phyloP scores from a whole-genome alignment of 35 echinoderm and acorn worm genomes.

The Eucidaris tribuloides region DNA sequence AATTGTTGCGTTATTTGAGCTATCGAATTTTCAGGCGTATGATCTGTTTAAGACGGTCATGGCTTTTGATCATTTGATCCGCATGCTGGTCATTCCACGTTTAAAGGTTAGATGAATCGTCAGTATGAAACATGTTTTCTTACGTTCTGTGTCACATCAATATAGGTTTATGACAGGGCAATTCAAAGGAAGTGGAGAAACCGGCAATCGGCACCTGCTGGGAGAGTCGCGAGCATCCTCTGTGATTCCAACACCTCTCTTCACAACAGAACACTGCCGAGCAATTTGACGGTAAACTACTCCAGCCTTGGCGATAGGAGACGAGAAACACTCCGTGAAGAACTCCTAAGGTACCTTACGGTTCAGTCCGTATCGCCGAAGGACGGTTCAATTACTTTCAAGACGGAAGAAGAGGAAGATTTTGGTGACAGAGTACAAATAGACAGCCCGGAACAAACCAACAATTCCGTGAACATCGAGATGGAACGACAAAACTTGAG shows the following conservation, averaged over 20 bases:
- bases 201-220: slow-evolving; percentile 31
- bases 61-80: too few species aligned
- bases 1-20: too few species aligned
- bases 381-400: background rate
- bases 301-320: background rate
- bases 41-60: too few species aligned
- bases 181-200: slow-evolving; percentile 5
- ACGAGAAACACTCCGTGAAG: slow-evolving; percentile 24
- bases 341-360: slow-evolving; percentile 10
- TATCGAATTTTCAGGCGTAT: too few species aligned
- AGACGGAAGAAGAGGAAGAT: background rate
- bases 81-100: too few species aligned
- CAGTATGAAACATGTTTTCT: too few species aligned
- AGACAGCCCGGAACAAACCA: background rate
- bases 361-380: background rate
- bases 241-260: slow-evolving; percentile 3
- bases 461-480: slow-evolving; percentile 2
- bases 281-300: background rate
- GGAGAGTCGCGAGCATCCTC: slow-evolving; percentile 18
- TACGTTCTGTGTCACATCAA: too few species aligned
- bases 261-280: background rate
- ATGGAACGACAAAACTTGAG: background rate
- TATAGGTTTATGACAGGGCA: background rate
- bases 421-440: background rate
- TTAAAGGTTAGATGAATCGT: too few species aligned